These are phyloP conservation scores for Reinhardtius hippoglossoides DNA, from an alignment of 2,113 vertebrate genomes.

Conservation along the genomic window DNA sequence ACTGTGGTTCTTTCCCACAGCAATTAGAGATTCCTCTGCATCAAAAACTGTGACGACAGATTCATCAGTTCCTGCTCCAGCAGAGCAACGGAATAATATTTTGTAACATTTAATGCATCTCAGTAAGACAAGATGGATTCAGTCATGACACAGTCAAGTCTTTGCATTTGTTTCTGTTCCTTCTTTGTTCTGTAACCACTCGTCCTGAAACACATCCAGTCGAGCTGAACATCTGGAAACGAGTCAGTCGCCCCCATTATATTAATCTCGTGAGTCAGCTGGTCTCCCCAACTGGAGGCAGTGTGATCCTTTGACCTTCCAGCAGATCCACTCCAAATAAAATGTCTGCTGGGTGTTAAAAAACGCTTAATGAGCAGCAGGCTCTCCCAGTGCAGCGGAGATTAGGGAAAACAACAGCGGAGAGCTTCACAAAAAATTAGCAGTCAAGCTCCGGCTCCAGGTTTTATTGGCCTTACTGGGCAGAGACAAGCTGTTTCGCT, in stretches of 20 bases:
- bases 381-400: slow-evolving; percentile 11
- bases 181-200: background rate
- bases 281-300: slow-evolving; percentile 17
- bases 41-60: too few species aligned
- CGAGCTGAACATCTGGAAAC: slow-evolving; percentile 60
- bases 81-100: background rate
- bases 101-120: too few species aligned
- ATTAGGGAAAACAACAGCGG: slow-evolving; percentile 60
- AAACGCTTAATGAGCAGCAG: slow-evolving; percentile 40
- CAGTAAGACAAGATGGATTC: background rate
- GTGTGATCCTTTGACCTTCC: slow-evolving; percentile 47
- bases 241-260: background rate
- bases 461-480: slow-evolving; percentile 54
- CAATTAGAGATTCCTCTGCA: too few species aligned
- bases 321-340: slow-evolving; percentile 41
- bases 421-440: slow-evolving; percentile 28
- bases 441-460: slow-evolving; percentile 32
- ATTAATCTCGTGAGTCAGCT: slow-evolving; percentile 50
- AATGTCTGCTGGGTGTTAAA: slow-evolving; percentile 40
- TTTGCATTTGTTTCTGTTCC: background rate
- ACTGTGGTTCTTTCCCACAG: too few species aligned
- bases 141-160: background rate
- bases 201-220: background rate
- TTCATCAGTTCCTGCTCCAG: background rate
- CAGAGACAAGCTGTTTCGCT: slow-evolving; percentile 38